Percentiles rank a stretch among this genome's conserved stretches.
phyloP scores from a whole-genome alignment of 2,113 vertebrate species.

The Setophaga coronata region DNA sequence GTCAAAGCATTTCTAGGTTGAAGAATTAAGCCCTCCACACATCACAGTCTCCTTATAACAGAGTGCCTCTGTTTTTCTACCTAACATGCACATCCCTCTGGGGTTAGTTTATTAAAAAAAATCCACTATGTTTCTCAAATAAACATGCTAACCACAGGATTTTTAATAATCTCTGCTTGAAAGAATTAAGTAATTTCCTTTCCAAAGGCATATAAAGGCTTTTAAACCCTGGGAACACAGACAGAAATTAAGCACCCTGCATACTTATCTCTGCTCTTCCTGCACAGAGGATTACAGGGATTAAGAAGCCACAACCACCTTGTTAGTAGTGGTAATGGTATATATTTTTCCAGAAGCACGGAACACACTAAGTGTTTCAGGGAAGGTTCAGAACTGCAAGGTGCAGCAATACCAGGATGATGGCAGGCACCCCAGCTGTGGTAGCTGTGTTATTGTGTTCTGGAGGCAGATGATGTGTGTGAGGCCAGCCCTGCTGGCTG shows the following conservation, averaged over 20 bases:
- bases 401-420: neutral
- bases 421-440: constrained; percentile 17
- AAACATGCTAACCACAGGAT: neutral
- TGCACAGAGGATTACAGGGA: neutral
- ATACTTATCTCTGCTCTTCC: neutral
- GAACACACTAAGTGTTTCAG: neutral
- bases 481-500: neutral
- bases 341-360: neutral
- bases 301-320: neutral
- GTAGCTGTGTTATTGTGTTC: neutral
- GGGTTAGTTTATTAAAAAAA: neutral
- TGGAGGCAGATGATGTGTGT: neutral
- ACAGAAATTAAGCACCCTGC: neutral
- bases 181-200: neutral
- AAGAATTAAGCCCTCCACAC: neutral
- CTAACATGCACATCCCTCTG: neutral
- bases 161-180: neutral
- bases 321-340: neutral
- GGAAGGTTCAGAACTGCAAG: neutral
- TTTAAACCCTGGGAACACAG: neutral
- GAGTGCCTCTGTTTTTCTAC: neutral
- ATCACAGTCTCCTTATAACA: neutral
- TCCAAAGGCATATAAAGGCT: neutral
- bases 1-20: neutral
- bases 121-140: neutral